These are phyloP conservation scores for Melanerpes formicivorus DNA, from an alignment of 2,113 vertebrate genomes.

Conservation along the genomic window DNA sequence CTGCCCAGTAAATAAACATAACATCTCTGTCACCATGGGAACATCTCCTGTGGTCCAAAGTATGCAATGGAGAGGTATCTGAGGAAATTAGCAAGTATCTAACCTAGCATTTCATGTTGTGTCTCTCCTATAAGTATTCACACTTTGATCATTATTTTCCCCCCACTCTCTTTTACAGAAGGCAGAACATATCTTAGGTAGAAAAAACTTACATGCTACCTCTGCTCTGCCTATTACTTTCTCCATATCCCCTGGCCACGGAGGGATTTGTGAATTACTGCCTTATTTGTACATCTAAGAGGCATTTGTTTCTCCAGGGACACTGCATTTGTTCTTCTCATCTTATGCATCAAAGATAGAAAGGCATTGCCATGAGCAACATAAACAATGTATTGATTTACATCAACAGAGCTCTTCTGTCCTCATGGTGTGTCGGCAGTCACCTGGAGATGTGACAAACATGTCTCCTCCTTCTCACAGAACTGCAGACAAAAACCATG, in stretches of 20 bases:
- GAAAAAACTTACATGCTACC: slow-evolving; percentile 9
- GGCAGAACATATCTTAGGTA: slow-evolving; percentile 39
- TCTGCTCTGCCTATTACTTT: not conserved
- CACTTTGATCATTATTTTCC: slow-evolving; percentile 4
- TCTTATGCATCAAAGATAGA: not conserved
- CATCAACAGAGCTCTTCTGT: not conserved
- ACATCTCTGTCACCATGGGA: slow-evolving; percentile 67
- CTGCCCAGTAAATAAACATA: slow-evolving; percentile 77
- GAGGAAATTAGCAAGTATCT: slow-evolving; percentile 47
- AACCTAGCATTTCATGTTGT: slow-evolving; percentile 50
- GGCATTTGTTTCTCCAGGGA: not conserved
- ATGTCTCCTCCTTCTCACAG: not conserved
- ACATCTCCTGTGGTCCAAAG: slow-evolving; percentile 57
- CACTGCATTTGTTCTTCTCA: not conserved
- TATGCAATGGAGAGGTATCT: slow-evolving; percentile 66
- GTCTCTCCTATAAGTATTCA: slow-evolving; percentile 23
- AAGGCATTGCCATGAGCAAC: not conserved
- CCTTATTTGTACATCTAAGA: slow-evolving; percentile 21
- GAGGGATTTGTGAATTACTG: slow-evolving; percentile 34
- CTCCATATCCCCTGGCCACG: slow-evolving; percentile 16
- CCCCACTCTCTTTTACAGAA: slow-evolving; percentile 42
- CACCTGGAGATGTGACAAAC: not conserved
- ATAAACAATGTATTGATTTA: not conserved
- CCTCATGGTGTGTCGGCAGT: not conserved
- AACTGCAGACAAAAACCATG: not conserved